Evolutionary conservation across 2,888 invertebrate species (phyloP), one percentile per base, ranked within the genome.

Genomic region (Tortricodes alternella): DNA sequence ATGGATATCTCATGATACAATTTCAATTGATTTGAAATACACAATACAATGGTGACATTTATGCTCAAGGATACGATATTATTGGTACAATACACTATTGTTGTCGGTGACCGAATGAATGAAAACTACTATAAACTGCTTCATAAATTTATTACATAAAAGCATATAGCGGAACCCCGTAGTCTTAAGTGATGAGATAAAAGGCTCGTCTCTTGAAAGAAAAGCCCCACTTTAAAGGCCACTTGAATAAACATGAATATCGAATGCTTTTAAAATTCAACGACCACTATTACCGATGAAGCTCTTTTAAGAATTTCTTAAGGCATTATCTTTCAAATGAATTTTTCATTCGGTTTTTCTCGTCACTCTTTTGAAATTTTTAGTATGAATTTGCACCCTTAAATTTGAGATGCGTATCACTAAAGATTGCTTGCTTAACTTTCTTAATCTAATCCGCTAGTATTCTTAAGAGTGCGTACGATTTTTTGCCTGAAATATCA

Each of bases 181-280:
- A 23, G 15, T 37, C 19, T 44, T 37, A 16, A 53, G 38, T 53
- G 16, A 38, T 46, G 46, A 39, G 50, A 57, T 55, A 52, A 46
- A 49, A 44, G 51, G 23, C 51, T 39, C 37, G 60, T 62, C 67
- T 76, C 74, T 76, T 62, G 70, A 69, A 66, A 66, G 66, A 66
- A 72, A 73, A 68, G 71, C 68, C 64, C 60, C 69, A 35, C 49
- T 49, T 43, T 34, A 18, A n/a, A 49, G 37, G 55, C 35, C 43
- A 67, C 76, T 73, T 80, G 78, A 81, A 82, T 80, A 79, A 78
- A 78, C 79, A 79, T 80, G 78, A 79, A 74, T 75, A 74, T 75
- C 76, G 76, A 76, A 80, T 71, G 73, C 71, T 74, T 76, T 70
- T 64, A 67, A 74, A 71, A 70, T 68, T 69, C 62, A 62, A 56